Evolutionary conservation across 2,888 invertebrate species (phyloP).

Genomic region (Tillus elongatus): DNA sequence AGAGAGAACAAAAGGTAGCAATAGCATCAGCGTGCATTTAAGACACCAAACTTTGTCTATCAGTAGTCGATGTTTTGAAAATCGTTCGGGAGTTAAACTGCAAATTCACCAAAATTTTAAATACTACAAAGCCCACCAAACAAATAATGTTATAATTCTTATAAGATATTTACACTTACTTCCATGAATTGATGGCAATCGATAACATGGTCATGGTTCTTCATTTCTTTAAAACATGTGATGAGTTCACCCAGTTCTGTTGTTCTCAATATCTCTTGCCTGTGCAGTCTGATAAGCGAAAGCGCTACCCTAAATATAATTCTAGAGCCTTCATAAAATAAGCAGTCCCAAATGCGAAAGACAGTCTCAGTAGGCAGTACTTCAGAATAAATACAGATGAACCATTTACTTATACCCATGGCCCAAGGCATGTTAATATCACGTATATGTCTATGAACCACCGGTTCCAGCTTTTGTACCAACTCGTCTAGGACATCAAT

Average conservation of each 20-base stretch:
- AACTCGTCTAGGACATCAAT: slow-evolving; percentile 83
- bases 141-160: too few relatives aligned
- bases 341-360: slow-evolving; percentile 88
- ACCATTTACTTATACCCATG: slow-evolving; percentile 90
- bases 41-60: too few relatives aligned
- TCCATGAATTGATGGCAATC: slow-evolving; percentile 86
- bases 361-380: slow-evolving; percentile 92
- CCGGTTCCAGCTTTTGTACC: slow-evolving; percentile 72
- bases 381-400: slow-evolving; percentile 88
- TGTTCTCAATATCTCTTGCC: slow-evolving; percentile 61
- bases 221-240: slow-evolving; percentile 73
- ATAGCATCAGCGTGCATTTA: too few relatives aligned
- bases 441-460: slow-evolving; percentile 71
- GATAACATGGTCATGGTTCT: slow-evolving; percentile 65
- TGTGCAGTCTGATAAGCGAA: slow-evolving; percentile 69
- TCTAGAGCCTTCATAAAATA: slow-evolving; percentile 91
- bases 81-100: too few relatives aligned
- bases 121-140: too few relatives aligned
- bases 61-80: too few relatives aligned
- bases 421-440: slow-evolving; percentile 80
- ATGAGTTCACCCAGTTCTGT: slow-evolving; percentile 75
- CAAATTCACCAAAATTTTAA: too few relatives aligned
- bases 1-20: too few relatives aligned
- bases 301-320: slow-evolving; percentile 83
- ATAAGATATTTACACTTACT: slow-evolving; percentile 43